These are phyloP conservation scores for Petrocephalus microphthalmus DNA, from an alignment of 2,113 vertebrate genomes.

Conservation along the genomic window DNA sequence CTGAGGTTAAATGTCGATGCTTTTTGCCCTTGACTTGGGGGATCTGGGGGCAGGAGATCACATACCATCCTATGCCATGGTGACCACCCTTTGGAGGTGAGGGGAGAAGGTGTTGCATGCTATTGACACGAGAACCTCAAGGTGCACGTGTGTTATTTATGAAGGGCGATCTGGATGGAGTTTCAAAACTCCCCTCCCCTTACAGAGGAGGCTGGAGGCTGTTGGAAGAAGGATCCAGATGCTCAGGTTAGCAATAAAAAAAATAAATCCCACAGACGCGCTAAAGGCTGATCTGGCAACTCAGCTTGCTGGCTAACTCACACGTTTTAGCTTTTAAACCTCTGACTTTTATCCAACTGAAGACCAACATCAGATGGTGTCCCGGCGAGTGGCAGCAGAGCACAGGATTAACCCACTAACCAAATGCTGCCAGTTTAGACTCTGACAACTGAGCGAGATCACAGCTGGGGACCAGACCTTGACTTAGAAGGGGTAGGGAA, in stretches of 20 bases:
- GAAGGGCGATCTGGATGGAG: not conserved
- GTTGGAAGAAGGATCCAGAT: not conserved
- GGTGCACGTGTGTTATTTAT: not conserved
- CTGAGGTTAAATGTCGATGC: not conserved
- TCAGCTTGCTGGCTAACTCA: not conserved
- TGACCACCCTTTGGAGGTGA: not conserved
- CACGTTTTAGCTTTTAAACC: not conserved
- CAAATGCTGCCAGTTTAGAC: not conserved
- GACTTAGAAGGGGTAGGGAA: slow-evolving; percentile 25
- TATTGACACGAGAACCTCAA: not conserved
- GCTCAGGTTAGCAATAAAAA: not conserved
- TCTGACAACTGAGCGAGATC: slow-evolving; percentile 47
- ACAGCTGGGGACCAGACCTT: slow-evolving; percentile 54
- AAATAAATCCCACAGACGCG: not conserved
- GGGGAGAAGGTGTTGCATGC: not conserved
- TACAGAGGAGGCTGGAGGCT: not conserved
- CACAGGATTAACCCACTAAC: not conserved
- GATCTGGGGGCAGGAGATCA: not conserved
- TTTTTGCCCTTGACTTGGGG: not conserved
- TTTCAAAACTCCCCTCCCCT: not conserved
- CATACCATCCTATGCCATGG: not conserved
- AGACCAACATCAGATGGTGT: not conserved
- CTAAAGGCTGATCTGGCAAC: not conserved
- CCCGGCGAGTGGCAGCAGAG: not conserved
- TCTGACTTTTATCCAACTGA: not conserved